phyloP scores from a whole-genome alignment of 2,797 vertebrate species.

The Sebastes baramenuke region DNA sequence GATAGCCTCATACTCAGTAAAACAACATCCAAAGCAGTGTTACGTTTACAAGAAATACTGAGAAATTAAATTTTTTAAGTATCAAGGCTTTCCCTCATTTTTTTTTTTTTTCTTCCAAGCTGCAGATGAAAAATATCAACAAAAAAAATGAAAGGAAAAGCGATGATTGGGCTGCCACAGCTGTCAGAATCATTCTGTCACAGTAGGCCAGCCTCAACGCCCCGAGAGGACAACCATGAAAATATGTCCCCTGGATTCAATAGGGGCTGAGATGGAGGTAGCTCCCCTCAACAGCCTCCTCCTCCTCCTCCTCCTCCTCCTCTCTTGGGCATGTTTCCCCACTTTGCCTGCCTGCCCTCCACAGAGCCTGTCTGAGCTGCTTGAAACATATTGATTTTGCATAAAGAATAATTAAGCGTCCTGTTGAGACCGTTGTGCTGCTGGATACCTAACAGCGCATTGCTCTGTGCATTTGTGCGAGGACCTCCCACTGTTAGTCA shows the following conservation, averaged over 20 bases:
- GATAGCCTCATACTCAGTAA: not conserved
- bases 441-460: constrained; percentile 54
- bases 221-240: constrained; percentile 66
- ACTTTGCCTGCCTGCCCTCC: constrained; percentile 20
- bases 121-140: constrained; percentile 31
- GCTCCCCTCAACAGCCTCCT: not conserved
- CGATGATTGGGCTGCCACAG: constrained; percentile 62
- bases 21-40: not conserved
- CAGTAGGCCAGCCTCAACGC: constrained; percentile 45
- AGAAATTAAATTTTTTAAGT: not conserved
- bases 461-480: constrained; percentile 27
- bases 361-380: constrained; percentile 21
- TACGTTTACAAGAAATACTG: not conserved
- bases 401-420: constrained; percentile 77
- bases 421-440: constrained; percentile 53
- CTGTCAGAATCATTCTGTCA: constrained; percentile 77
- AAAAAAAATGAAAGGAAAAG: constrained; percentile 37
- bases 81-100: not conserved
- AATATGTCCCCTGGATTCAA: constrained; percentile 59
- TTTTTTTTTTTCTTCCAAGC: not conserved
- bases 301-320: not conserved
- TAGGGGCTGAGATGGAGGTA: constrained; percentile 29
- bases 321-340: not conserved
- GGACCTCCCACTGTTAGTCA: constrained; percentile 47
- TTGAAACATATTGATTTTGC: constrained; percentile 75